Base-by-base conservation (phyloP, 2,888 invertebrate genomes). In the Lepidochitona cinerea region DNA sequence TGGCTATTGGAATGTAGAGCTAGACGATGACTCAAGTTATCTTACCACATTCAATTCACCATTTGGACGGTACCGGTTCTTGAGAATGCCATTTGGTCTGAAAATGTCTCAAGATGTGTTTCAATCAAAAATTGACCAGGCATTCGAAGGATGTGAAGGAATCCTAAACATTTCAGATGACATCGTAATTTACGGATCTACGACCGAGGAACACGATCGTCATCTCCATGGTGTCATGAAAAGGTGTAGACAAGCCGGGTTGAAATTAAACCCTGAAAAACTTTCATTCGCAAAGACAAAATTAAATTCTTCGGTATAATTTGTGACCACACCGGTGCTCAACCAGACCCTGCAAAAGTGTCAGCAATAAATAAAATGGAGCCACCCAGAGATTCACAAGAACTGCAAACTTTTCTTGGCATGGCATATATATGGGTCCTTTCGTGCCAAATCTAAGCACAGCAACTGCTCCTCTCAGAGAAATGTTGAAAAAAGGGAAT, bases 1-100 rank as follows among this genome's bases (percentile, higher is more conserved):
- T 41, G 79, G 77, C 12, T 79, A 73, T 37, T 78, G 79, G 78
- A 66, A 54, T 37, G 53, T 79, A 0, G n/a, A 54, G 14, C 65
- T 75, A 26, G 68, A 67, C 35, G 49, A 68, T 14, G 54, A 52
- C 9, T 68, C 68, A 9, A 59, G 54, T 26, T 33, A 33, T 14
- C 67, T 73, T n/a, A 70, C 72, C 1, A 54, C 75, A 49, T 74
- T 74, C 64, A 66, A 71, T 29, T 59, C 73, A 7, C 74, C 74
- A 23, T 70, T 70, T 52, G 54, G 70, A 1, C 33, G 35, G 1
- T 66, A 66, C 36, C 14, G 36, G 12, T 66, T 37, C 66, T 37
- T 3, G 18, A 26, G 66, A 26, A 4, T 33, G 66, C 33, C 53
- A 9, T 54, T 54, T 23, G 59, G 70, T n/a, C 53, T 70, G 4